A percentile compares a stretch with the other conserved stretches of the same genome.
Conservation (phyloP, 2,797 vertebrate species). For the Bradypodion pumilum region DNA sequence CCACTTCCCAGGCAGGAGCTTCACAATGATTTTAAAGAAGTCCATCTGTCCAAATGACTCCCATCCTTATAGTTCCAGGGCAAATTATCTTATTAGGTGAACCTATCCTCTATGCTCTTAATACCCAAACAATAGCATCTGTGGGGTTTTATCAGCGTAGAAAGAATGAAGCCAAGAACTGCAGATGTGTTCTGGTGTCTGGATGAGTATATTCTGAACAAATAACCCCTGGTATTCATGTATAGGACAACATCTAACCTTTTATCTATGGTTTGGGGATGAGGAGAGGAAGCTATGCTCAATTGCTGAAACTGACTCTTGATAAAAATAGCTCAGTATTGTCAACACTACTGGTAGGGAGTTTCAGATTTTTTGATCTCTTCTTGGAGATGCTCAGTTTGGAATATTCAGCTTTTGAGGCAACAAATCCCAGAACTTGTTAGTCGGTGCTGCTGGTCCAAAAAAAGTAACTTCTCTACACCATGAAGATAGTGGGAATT, state of each 20-base stretch:
- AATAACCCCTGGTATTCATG: not conserved
- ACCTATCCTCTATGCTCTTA: not conserved
- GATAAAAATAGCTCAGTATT: not conserved
- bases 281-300: not conserved
- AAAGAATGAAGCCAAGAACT: not conserved
- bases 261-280: not conserved
- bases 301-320: not conserved
- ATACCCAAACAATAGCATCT: not conserved
- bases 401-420: no score
- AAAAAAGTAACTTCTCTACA: not conserved
- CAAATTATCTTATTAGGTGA: not conserved
- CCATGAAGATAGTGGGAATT: not conserved
- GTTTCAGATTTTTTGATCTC: no score
- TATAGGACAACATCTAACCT: not conserved
- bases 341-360: not conserved
- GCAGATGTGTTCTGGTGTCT: not conserved
- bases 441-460: not conserved
- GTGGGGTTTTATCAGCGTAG: not conserved
- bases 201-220: not conserved
- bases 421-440: no score
- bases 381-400: no score
- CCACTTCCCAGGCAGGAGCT: not conserved
- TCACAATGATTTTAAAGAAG: not conserved
- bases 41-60: not conserved
- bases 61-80: not conserved